These are phyloP conservation scores for Apotomis betuletana DNA, from an alignment of 2,888 invertebrate species.

Conservation along the genomic window DNA sequence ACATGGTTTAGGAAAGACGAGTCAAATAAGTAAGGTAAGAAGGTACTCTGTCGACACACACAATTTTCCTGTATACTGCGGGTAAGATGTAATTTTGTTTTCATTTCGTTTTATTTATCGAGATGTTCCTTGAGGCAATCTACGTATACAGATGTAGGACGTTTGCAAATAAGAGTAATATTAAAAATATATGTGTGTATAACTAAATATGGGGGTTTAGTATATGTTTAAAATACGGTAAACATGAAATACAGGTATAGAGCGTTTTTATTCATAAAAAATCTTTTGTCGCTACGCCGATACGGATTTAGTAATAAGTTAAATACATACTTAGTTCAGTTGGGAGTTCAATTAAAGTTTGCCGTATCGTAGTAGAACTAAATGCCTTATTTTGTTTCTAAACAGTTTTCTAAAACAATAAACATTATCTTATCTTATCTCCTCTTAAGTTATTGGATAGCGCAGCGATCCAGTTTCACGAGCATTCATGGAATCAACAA, in stretches of 20 bases:
- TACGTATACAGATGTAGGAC: background rate
- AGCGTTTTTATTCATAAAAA: too few species aligned
- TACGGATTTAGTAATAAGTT: background rate
- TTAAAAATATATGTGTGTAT: background rate
- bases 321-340: background rate
- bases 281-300: too few species aligned
- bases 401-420: constrained; percentile 10
- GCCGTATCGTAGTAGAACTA: background rate
- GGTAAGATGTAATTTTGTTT: constrained; percentile 36
- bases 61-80: constrained; percentile 49
- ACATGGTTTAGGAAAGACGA: constrained; percentile 58
- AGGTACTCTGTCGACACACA: constrained; percentile 71
- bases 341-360: background rate
- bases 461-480: constrained; percentile 5
- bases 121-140: constrained; percentile 22
- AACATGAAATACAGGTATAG: too few species aligned
- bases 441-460: constrained; percentile 13
- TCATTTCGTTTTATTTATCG: constrained; percentile 37
- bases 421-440: constrained; percentile 22
- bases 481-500: constrained; percentile 2
- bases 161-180: constrained; percentile 12
- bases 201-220: too few species aligned
- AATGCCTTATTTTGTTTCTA: background rate
- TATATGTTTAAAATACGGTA: too few species aligned
- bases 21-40: constrained; percentile 75